A percentile compares a stretch with the other conserved stretches of the same genome.
phyloP scores from a whole-genome alignment of 2,888 invertebrate species.

The Thecocarcelia acutangulata region DNA sequence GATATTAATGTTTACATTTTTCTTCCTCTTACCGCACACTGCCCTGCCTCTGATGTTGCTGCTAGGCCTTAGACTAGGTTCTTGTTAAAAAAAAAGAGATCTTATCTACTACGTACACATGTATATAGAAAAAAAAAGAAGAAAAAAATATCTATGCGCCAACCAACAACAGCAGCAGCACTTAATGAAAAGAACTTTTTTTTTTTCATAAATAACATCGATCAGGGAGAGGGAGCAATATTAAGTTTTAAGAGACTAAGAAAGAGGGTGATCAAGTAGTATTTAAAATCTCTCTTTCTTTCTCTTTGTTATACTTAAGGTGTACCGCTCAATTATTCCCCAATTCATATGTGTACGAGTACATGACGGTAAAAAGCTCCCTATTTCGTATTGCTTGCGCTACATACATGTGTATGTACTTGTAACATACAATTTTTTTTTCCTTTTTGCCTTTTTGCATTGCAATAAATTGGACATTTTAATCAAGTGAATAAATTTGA shows the following conservation, averaged over 20 bases:
- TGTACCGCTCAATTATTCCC: slow-evolving; percentile 48
- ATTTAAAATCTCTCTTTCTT: no score
- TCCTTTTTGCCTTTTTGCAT: no score
- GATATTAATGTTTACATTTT: slow-evolving; percentile 67
- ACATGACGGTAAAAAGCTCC: slow-evolving; percentile 15
- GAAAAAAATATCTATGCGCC: slow-evolving; percentile 42
- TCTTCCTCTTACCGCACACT: slow-evolving; percentile 21
- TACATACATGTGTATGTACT: background rate
- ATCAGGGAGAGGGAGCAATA: slow-evolving; percentile 11
- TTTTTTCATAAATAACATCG: slow-evolving; percentile 46
- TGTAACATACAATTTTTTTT: no score
- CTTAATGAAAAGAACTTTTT: slow-evolving; percentile 48
- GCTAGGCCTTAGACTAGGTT: slow-evolving; percentile 8
- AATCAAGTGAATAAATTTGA: no score
- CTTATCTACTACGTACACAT: slow-evolving; percentile 39
- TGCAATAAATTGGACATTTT: no score
- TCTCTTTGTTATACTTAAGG: slow-evolving; percentile 12
- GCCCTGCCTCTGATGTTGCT: background rate
- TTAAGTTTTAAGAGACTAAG: background rate
- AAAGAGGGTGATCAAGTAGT: slow-evolving; percentile 25
- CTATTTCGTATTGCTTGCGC: slow-evolving; percentile 17
- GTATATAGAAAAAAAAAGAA: slow-evolving; percentile 5
- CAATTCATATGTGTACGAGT: slow-evolving; percentile 8
- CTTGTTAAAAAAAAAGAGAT: slow-evolving; percentile 52
- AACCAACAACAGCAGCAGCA: slow-evolving; percentile 30